A percentile compares a stretch with the other conserved stretches of the same genome.
Conservation (phyloP, 2,888 invertebrate genomes). For the Labia minor region DNA sequence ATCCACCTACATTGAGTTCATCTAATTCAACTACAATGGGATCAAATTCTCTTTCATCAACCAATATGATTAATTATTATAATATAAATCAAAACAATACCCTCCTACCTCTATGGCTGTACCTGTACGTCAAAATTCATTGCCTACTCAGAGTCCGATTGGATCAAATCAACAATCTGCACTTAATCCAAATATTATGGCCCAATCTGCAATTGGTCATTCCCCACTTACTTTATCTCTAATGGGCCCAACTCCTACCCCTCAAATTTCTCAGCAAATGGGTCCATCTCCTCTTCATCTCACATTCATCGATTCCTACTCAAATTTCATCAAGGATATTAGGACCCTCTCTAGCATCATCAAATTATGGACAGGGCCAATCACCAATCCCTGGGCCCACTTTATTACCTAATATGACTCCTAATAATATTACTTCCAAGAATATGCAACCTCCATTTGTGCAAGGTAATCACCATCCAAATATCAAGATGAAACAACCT, state of each 20-base stretch:
- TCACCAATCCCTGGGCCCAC: background rate
- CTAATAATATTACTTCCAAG: background rate
- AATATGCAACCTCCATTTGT: background rate
- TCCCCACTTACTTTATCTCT: background rate
- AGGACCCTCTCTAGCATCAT: background rate
- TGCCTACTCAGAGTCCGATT: background rate
- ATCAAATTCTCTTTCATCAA: background rate
- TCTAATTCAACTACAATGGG: background rate
- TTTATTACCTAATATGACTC: background rate
- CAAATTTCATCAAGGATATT: background rate
- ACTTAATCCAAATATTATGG: background rate
- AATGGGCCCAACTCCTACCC: background rate
- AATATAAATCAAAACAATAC: background rate
- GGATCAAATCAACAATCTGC: background rate
- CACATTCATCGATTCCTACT: background rate
- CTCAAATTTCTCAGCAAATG: conserved; percentile 1
- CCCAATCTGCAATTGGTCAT: background rate
- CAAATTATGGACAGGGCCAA: background rate
- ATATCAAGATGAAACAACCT: background rate
- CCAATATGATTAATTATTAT: background rate
- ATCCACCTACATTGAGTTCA: background rate
- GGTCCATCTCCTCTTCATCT: background rate
- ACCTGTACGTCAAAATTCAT: background rate
- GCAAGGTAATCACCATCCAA: background rate
- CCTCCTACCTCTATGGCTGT: background rate